Evolutionary conservation across 2,888 invertebrate genomes (phyloP).

Genomic region (Melanostoma mellinum): DNA sequence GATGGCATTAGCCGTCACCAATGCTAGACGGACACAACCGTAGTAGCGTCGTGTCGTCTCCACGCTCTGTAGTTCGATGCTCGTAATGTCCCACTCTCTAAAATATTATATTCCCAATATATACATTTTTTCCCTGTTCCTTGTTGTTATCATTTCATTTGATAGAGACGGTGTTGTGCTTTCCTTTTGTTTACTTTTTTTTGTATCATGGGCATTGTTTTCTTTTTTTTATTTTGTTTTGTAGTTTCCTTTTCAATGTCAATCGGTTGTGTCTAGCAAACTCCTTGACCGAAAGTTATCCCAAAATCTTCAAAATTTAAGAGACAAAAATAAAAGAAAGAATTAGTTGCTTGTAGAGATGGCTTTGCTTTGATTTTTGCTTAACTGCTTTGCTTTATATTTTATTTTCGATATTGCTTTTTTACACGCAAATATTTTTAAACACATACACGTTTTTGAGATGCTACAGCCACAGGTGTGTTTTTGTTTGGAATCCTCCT

Average conservation of each 20-base stretch:
- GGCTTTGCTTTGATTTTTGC: constrained; percentile 18
- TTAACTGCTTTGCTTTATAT: constrained; percentile 51
- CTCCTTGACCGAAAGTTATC: not conserved
- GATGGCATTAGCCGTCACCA: constrained; percentile 8
- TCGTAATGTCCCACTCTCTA: constrained; percentile 30
- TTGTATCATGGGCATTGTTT: not conserved
- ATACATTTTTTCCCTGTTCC: constrained; percentile 9
- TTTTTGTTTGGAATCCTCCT: too few species aligned
- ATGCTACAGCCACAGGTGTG: not conserved
- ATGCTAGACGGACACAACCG: constrained; percentile 52
- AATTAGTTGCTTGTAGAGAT: constrained; percentile 40
- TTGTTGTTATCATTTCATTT: constrained; percentile 3
- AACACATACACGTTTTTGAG: constrained; percentile 22
- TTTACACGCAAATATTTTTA: constrained; percentile 28
- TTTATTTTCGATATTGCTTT: constrained; percentile 6
- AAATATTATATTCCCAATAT: not conserved
- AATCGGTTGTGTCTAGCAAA: constrained; percentile 36
- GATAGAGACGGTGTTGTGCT: not conserved
- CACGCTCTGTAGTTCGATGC: constrained; percentile 13
- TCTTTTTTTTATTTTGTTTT: constrained; percentile 18
- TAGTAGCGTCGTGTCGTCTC: constrained; percentile 43
- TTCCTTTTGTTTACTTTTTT: not conserved
- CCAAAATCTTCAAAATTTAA: not conserved
- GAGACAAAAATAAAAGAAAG: not conserved
- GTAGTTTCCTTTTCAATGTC: constrained; percentile 25